Evolutionary conservation across 2,888 invertebrate species (phyloP), one percentile per base, ranked within the genome.

Genomic region (Temnothorax ravouxi): DNA sequence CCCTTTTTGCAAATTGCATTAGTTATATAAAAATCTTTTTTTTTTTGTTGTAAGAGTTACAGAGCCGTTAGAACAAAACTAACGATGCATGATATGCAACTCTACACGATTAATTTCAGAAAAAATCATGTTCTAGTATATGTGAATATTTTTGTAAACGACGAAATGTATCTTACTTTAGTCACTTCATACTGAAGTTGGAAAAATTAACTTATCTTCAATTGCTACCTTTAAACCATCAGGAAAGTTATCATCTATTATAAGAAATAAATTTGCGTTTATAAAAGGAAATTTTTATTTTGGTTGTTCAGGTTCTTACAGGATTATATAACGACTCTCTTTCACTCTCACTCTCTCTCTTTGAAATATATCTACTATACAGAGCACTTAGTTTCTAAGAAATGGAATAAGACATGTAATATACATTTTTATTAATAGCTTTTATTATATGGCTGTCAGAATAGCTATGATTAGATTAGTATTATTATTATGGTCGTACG

Each of bases 381-480:
- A 88, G 38, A 86, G 77, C 59, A 84, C 84, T 91, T 87, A 89
- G 29, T 83, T 54, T 50, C 80, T 88, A 90, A 87, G 80, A 86
- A 79, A 66, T 90, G 90, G 89, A 92, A 91, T 92, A 92, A 92
- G 91, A 93, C 88, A 91, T 93, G 83, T 88, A 90, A 89, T 90
- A 86, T 91, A 92, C 90, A 91, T 83, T 88, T 83, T 91, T 83
- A 85, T 86, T 47, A 76, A 88, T 77, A 79, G 86, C 87, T 80
- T 92, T 91, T 92, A 91, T 92, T 91, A 56, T 89, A 74, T 88
- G 52, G 41, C 15, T 66, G 81, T 85, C 66, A 82, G 84, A 87
- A 84, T 47, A 85, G 84, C 74, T 41, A 74, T 64, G 29, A 76
- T 72, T 75, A 84, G 25, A 76, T 67, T 34, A 34, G 6, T 34